Conservation (phyloP, 2,888 invertebrate genomes). For the Spilarctia lutea region DNA sequence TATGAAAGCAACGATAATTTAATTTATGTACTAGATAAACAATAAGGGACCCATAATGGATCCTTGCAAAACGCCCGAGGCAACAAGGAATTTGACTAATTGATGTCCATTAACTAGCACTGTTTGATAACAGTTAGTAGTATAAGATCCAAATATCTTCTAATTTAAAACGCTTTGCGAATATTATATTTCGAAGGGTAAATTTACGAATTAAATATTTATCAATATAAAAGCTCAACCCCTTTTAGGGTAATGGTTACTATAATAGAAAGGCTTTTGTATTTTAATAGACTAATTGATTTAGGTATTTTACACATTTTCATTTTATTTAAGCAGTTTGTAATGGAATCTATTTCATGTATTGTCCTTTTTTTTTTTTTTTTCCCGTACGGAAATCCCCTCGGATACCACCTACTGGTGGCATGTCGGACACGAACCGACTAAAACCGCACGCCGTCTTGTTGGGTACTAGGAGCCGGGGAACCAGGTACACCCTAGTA, state of each 20-base stretch:
- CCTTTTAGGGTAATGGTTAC: background rate
- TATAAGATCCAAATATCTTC: background rate
- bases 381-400: no score
- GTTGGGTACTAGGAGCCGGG: no score
- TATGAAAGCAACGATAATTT: background rate
- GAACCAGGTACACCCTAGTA: no score
- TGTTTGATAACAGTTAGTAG: slow-evolving; percentile 2
- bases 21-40: slow-evolving; percentile 3
- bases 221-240: background rate
- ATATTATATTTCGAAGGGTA: background rate
- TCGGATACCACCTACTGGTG: no score
- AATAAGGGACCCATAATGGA: background rate
- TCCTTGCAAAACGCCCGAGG: background rate
- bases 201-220: background rate
- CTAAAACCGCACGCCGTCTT: no score
- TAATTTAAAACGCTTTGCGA: background rate
- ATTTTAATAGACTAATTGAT: background rate
- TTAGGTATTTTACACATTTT: background rate
- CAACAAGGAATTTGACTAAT: slow-evolving; percentile 2
- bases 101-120: slow-evolving; percentile 1
- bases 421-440: no score
- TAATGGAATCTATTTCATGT: no score
- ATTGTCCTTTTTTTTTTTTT: no score
- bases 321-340: no score
- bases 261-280: background rate